Evolutionary conservation across 2,888 invertebrate species (phyloP).

Genomic region (Gari tellinella): DNA sequence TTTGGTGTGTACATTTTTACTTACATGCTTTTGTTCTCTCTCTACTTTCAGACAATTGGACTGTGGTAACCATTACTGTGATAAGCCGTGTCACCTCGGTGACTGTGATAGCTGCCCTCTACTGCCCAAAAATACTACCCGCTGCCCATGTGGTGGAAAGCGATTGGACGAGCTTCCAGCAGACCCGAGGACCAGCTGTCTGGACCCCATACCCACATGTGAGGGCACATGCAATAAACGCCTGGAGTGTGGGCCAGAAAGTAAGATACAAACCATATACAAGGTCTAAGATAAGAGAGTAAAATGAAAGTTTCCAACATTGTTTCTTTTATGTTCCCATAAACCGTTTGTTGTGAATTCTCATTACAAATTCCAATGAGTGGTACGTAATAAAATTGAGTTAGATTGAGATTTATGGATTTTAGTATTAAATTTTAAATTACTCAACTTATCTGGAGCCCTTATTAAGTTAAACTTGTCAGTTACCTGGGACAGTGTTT

Average conservation of each 20-base stretch:
- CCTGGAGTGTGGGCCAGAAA: constrained; percentile 88
- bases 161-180: constrained; percentile 81
- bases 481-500: no score
- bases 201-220: constrained; percentile 86
- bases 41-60: constrained; percentile 71
- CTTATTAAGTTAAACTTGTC: no score
- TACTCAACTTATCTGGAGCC: no score
- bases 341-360: no score
- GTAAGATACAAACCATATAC: constrained; percentile 45
- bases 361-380: no score
- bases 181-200: constrained; percentile 71
- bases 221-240: constrained; percentile 89
- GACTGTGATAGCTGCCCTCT: constrained; percentile 88
- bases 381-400: no score
- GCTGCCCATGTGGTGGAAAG: constrained; percentile 92
- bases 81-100: constrained; percentile 89
- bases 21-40: no score
- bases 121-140: constrained; percentile 87
- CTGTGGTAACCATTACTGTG: constrained; percentile 88
- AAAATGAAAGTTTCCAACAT: no score
- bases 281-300: neutral
- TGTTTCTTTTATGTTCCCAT: no score
- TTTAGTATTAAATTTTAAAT: no score
- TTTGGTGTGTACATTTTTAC: no score
- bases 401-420: no score